Base-by-base conservation (phyloP, 2,113 vertebrate species). In the Platanista minor region DNA sequence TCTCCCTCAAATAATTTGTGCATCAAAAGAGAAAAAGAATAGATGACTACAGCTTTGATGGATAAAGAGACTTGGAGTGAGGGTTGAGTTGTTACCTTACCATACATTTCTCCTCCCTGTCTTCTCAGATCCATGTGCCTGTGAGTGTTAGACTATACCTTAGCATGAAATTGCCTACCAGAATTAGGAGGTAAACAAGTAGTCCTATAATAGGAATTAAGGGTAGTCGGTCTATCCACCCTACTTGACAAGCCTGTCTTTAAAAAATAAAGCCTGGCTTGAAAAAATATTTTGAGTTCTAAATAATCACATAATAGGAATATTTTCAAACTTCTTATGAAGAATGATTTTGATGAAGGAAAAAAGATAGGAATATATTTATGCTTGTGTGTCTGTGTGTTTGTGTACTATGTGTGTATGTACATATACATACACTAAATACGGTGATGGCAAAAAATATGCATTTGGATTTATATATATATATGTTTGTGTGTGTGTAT, bases 131-230 rank as follows among this genome's bases (percentile, higher is more conserved):
- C 46, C 62, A 31, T 10, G 1, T 92, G 59, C 62, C 86, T 0
- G 0, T 95, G 96, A 85, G 13, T 97, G 94, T 90, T 87, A 57
- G 96, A 82, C 71, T 89, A 17, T 84, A 96, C 77, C 18, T 49
- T 83, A 95, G 67, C 62, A 82, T 94, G 31, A 66, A 97, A 90
- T 95, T 96, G 49, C 87, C 96, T 82, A 21, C 29, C 90, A 94
- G 96, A 87, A 36, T 87, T 75, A 75, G 77, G 43, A 94, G 85
- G 7, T 36, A 92, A 77, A 23, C 15, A 84, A 49, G 36, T 43
- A 54, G 14, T 31, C 31, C 29, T 74, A 21, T 57, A 59, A 27
- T 77, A 82, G 36, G 20, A 77, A 62, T 41, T 43, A 66, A 91
- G n/a, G 20, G 23, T 20, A 49, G 18, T 94, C 23, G 39, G 43